These are phyloP conservation scores for Hippopotamyrus pictus DNA, from an alignment of 2,797 vertebrate species.

Conservation along the genomic window DNA sequence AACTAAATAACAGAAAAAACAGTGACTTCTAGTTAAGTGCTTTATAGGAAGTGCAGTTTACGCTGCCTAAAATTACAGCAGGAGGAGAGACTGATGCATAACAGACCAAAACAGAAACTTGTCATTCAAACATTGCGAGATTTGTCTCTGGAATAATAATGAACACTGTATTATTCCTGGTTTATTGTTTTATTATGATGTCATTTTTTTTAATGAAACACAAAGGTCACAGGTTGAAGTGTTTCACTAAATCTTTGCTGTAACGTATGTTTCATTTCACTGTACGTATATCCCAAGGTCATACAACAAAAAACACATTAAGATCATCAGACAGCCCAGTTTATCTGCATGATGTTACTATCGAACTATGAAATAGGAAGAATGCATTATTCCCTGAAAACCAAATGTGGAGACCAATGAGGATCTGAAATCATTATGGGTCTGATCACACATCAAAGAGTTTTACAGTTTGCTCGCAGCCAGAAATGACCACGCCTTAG, in stretches of 20 bases:
- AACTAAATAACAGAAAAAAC: neutral
- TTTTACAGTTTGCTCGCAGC: neutral
- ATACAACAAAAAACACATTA: neutral
- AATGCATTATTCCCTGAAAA: neutral
- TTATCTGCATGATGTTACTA: neutral
- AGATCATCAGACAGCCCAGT: neutral
- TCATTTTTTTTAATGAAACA: neutral
- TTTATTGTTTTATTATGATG: neutral
- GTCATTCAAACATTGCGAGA: neutral
- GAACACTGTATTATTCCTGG: neutral
- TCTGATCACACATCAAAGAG: neutral
- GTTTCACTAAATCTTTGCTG: neutral
- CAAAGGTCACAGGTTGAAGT: neutral
- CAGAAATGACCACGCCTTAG: neutral
- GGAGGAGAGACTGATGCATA: neutral
- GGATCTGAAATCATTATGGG: neutral
- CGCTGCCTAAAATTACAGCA: neutral
- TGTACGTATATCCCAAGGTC: neutral
- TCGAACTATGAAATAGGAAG: neutral
- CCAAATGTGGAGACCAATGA: neutral
- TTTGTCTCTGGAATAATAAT: neutral
- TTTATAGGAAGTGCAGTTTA: neutral
- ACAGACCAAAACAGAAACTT: neutral
- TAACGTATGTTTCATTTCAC: neutral
- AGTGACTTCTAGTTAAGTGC: neutral